Percentiles rank a stretch among this genome's conserved stretches.
Evolutionary conservation across 2,113 vertebrate genomes (phyloP).

Genomic region (Thermophis baileyi): DNA sequence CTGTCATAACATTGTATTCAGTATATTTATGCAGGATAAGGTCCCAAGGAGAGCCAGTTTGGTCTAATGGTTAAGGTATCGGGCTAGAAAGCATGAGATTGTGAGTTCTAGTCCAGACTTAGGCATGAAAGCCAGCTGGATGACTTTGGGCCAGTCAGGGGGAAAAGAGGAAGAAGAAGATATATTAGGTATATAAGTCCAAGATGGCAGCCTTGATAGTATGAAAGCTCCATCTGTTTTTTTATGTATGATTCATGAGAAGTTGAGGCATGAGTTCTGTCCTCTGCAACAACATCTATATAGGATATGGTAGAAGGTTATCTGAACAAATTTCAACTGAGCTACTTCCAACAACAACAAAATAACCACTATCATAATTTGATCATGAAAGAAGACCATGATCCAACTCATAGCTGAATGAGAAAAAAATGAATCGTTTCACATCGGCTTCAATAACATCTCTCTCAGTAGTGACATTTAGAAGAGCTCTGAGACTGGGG

Average conservation of each 20-base stretch:
- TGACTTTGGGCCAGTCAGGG: no score
- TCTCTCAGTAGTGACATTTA: neutral
- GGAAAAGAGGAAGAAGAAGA: no score
- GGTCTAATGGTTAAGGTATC: no score
- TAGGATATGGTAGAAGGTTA: neutral
- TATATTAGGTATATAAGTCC: neutral
- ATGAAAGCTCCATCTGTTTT: neutral
- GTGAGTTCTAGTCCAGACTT: no score
- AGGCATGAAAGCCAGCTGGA: no score
- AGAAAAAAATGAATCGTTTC: constrained; percentile 9
- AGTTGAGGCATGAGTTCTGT: neutral
- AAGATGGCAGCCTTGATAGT: neutral
- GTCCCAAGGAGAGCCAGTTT: no score
- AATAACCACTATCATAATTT: neutral
- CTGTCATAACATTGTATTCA: no score
- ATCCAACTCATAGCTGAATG: neutral
- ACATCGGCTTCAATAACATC: constrained; percentile 3
- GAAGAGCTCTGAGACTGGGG: constrained; percentile 28
- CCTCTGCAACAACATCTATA: neutral
- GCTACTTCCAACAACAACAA: neutral
- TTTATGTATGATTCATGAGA: neutral
- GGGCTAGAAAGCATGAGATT: no score
- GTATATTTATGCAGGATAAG: no score
- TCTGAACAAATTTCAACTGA: neutral
- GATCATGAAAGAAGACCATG: neutral